These are phyloP conservation scores for Pyxicephalus adspersus DNA, from an alignment of 2,113 vertebrate species.

Conservation along the genomic window DNA sequence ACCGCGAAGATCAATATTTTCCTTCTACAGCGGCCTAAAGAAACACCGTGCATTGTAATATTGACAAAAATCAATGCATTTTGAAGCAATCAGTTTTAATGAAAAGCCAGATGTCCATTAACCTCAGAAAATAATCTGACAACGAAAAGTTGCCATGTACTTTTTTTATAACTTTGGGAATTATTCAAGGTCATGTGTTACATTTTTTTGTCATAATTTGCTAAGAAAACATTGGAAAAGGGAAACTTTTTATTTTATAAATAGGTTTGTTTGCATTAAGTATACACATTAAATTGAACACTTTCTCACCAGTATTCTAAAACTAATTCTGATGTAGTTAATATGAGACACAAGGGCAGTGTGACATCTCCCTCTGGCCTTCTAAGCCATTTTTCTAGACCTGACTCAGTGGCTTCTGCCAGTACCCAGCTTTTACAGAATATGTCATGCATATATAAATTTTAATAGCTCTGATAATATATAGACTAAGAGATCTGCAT, in stretches of 20 bases:
- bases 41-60: slow-evolving; percentile 31
- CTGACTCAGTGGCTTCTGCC: slow-evolving; percentile 10
- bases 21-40: neutral
- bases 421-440: slow-evolving; percentile 22
- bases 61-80: slow-evolving; percentile 25
- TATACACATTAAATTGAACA: neutral
- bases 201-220: no score
- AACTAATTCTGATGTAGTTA: neutral
- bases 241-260: neutral
- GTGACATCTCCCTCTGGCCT: slow-evolving; percentile 24
- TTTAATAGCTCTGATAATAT: slow-evolving; percentile 29
- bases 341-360: slow-evolving; percentile 10
- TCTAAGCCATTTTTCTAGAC: slow-evolving; percentile 4
- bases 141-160: neutral
- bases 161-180: neutral
- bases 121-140: neutral
- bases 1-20: slow-evolving; percentile 22
- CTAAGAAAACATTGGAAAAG: neutral
- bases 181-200: neutral
- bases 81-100: slow-evolving; percentile 18
- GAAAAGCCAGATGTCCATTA: slow-evolving; percentile 8
- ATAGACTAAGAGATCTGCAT: slow-evolving; percentile 24
- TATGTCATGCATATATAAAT: slow-evolving; percentile 37
- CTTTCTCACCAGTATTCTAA: neutral
- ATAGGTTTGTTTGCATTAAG: neutral